Conservation (phyloP, 2,888 invertebrate species). For the Onchidella celtica region DNA sequence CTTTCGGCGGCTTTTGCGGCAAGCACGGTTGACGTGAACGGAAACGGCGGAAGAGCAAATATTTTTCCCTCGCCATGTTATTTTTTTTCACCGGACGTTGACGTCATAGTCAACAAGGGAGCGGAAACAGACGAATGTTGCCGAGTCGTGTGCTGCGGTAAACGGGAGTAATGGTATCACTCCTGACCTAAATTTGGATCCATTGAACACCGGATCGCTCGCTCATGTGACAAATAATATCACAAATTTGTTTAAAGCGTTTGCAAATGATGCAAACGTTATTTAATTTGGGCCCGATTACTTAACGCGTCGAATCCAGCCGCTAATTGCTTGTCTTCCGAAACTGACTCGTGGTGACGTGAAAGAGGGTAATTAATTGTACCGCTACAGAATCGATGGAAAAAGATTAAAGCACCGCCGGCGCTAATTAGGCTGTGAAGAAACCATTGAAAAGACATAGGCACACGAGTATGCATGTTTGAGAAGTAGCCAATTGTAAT, state of each 20-base stretch:
- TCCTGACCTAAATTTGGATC: neutral
- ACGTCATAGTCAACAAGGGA: constrained; percentile 8
- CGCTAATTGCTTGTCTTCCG: constrained; percentile 23
- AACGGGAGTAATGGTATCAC: neutral
- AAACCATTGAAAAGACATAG: neutral
- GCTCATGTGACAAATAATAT: neutral
- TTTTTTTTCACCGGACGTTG: constrained; percentile 18
- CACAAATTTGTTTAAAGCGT: neutral
- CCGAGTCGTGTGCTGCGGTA: constrained; percentile 14
- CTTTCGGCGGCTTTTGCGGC: constrained; percentile 20
- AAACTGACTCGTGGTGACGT: neutral
- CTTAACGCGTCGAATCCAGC: neutral
- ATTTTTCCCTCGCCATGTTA: neutral
- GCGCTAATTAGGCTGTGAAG: neutral
- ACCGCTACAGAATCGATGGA: constrained; percentile 5
- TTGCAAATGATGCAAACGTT: constrained; percentile 1
- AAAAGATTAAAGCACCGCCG: neutral
- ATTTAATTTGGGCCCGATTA: neutral
- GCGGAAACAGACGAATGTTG: constrained; percentile 31
- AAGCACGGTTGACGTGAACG: neutral
- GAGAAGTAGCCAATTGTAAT: neutral
- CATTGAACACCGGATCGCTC: neutral
- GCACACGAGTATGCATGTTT: neutral
- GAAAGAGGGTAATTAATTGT: constrained; percentile 29
- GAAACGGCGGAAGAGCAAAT: constrained; percentile 12